Evolutionary conservation across 2,888 invertebrate genomes (phyloP), one percentile per base, ranked within the genome.

Genomic region (Drymonia ruficornis): DNA sequence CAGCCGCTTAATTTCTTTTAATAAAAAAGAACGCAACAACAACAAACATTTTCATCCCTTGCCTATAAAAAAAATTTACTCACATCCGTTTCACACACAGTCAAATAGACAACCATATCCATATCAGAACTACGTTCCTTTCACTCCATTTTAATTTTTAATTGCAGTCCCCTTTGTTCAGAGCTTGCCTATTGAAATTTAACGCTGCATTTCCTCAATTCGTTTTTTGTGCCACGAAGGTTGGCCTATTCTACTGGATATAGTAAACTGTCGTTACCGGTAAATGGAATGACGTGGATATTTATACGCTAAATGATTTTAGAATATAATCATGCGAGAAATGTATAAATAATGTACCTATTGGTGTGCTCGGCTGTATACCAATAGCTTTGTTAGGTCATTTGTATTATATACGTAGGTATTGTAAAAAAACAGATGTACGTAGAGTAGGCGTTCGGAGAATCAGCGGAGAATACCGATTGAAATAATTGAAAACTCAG

Each of bases 201-300:
- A 51, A 59, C 46, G 13, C 46, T 29, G 29, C 56, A 65, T 68
- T 68, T 69, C 69, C 69, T 71, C 72, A 68, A 68, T 71, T 65
- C 61, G 47, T 55, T 65, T 66, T 53, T 55, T 48, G 19, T 15
- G n/a, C 16, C 44, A 19, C 38, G 68, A 70, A 69, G 68, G 68
- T 55, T 65, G 28, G 44, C 52, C 40, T 52, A 64, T 49, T 61
- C 59, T 59, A 67, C 61, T 62, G 54, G 40, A 49, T 48, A 19
- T 34, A 48, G 43, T 55, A 50, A 48, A 53, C 49, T 15, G 56
- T 50, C 40, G 40, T n/a, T 40, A 40, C 40, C 40, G 40, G 40
- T 16, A 16, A 40, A 40, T 7, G 16, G 40, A 40, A 16, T 40
- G 16, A 16, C 40, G 16, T 16, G 16, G 16, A 9, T 16, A 40